These are phyloP conservation scores for Drosophila ohnishii DNA, from an alignment of 1,140 invertebrate genomes.

Conservation along the genomic window DNA sequence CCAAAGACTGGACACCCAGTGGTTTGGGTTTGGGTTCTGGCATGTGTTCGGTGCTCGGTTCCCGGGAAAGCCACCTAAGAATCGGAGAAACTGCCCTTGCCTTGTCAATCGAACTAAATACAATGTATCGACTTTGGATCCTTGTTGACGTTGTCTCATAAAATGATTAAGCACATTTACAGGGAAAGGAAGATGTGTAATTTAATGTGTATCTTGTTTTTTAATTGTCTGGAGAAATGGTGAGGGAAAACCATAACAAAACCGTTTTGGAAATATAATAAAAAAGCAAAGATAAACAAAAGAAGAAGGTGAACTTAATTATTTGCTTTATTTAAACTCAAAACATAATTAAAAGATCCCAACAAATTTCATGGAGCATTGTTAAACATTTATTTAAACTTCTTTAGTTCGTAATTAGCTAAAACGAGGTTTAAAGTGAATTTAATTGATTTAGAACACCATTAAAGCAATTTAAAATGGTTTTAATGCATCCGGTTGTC, in stretches of 20 bases:
- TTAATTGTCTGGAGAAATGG: conserved; percentile 22
- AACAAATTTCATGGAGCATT: not conserved
- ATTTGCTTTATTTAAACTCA: not conserved
- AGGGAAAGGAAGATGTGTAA: conserved; percentile 3
- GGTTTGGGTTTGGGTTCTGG: conserved; percentile 14
- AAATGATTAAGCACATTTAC: conserved; percentile 9
- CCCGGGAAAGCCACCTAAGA: conserved; percentile 18
- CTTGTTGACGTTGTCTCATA: conserved; percentile 15
- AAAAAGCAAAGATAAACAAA: not conserved
- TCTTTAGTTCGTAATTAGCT: not conserved
- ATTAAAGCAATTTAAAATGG: not conserved
- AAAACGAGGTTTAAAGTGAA: not conserved
- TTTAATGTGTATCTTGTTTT: conserved; percentile 23
- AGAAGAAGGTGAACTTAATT: not conserved
- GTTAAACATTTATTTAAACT: not conserved
- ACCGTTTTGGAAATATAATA: not conserved
- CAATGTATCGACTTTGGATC: conserved; percentile 14
- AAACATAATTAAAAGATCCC: not conserved
- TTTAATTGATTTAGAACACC: not conserved
- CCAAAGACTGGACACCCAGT: conserved; percentile 29
- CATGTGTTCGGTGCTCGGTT: conserved; percentile 24
- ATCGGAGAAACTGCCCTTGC: conserved; percentile 18
- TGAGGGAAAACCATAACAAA: conserved; percentile 7
- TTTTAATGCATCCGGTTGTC: not conserved
- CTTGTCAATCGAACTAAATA: conserved; percentile 31